Percentiles rank a stretch among this genome's conserved stretches.
Evolutionary conservation across 2,888 invertebrate genomes (phyloP).

Genomic region (Tenthredo distinguenda): DNA sequence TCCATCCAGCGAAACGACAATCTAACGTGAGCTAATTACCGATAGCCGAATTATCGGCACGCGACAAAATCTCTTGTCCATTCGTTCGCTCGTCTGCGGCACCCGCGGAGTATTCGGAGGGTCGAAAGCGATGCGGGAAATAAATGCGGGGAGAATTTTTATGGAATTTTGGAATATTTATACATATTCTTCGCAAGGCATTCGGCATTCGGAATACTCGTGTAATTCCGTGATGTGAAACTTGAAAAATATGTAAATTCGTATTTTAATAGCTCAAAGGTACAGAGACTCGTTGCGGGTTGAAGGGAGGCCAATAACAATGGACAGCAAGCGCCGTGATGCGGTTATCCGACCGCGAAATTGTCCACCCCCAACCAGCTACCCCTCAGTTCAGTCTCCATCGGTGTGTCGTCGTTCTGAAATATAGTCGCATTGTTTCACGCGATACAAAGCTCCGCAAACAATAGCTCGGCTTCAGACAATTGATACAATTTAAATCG

Average conservation of each 20-base stretch:
- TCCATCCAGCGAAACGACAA: neutral
- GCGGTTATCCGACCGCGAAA: slow-evolving; percentile 68
- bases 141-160: neutral
- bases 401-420: slow-evolving; percentile 48
- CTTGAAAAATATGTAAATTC: slow-evolving; percentile 28
- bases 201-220: neutral
- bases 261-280: slow-evolving; percentile 36
- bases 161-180: neutral
- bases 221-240: neutral
- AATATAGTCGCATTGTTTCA: slow-evolving; percentile 49
- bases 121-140: neutral
- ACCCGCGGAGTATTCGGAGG: neutral
- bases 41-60: neutral
- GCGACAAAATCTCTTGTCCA: neutral
- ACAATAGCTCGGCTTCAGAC: slow-evolving; percentile 67
- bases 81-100: neutral
- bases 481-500: slow-evolving; percentile 68
- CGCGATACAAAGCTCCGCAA: slow-evolving; percentile 55
- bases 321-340: slow-evolving; percentile 54
- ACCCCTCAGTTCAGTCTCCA: slow-evolving; percentile 32
- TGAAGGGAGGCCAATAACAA: slow-evolving; percentile 43
- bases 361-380: slow-evolving; percentile 58
- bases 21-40: neutral
- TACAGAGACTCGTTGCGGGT: slow-evolving; percentile 29
- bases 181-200: neutral